A percentile compares a stretch with the other conserved stretches of the same genome.
phyloP scores from a whole-genome alignment of 2,797 vertebrate species.

The Synanceia verrucosa region DNA sequence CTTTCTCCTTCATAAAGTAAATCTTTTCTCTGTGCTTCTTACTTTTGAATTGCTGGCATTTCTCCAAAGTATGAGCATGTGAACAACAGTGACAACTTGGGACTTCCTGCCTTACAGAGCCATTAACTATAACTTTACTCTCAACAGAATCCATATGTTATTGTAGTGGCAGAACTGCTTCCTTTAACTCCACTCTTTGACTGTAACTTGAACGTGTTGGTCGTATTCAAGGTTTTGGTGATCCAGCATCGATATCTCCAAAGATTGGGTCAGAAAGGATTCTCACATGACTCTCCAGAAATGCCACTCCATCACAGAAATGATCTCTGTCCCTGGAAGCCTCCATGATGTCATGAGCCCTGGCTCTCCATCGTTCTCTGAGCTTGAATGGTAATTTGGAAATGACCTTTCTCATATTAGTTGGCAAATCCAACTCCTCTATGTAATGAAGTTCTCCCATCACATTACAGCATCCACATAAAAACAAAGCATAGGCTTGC shows the following conservation, averaged over 20 bases:
- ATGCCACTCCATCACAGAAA: background rate
- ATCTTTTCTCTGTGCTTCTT: no score
- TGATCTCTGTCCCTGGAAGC: background rate
- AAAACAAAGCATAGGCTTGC: background rate
- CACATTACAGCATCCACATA: background rate
- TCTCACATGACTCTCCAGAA: background rate
- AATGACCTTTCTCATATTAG: background rate
- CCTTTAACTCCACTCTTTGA: background rate
- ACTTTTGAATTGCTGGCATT: no score
- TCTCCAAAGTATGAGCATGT: no score
- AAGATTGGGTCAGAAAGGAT: background rate
- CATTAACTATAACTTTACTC: no score
- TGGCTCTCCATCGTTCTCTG: background rate
- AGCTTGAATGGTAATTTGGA: background rate
- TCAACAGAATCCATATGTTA: no score
- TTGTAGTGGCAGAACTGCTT: no score
- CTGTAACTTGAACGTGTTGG: background rate
- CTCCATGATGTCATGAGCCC: background rate
- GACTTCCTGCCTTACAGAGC: no score
- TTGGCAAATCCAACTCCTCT: background rate
- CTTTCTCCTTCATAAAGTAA: no score
- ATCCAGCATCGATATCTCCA: background rate
- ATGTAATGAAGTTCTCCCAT: background rate
- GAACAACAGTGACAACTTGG: no score
- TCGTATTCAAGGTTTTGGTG: background rate